Percentiles rank a stretch among this genome's conserved stretches.
These are phyloP conservation scores for Spialia ferax DNA, from an alignment of 2,888 invertebrate species.

Conservation along the genomic window DNA sequence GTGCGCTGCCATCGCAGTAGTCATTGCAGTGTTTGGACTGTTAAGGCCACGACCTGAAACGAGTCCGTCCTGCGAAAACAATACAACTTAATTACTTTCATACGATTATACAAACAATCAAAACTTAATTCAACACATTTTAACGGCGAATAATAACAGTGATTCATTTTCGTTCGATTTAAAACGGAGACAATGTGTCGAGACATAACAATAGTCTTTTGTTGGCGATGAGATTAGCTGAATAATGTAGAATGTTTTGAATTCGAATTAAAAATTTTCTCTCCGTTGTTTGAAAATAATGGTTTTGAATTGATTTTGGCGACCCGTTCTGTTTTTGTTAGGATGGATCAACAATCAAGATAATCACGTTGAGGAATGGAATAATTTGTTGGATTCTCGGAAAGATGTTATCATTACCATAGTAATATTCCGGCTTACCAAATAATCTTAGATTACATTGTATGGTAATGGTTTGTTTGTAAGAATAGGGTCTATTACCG, in stretches of 20 bases:
- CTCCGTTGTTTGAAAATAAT: constrained; percentile 76
- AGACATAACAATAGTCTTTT: constrained; percentile 82
- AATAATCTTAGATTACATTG: constrained; percentile 32
- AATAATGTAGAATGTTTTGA: constrained; percentile 84
- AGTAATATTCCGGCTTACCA: constrained; percentile 23
- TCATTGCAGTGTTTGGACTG: constrained; percentile 82
- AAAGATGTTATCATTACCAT: constrained; percentile 31
- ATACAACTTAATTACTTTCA: constrained; percentile 48
- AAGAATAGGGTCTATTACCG: constrained; percentile 57
- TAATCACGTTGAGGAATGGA: constrained; percentile 14
- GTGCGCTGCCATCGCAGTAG: constrained; percentile 86
- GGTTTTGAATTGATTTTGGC: constrained; percentile 47
- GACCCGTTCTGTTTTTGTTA: constrained; percentile 25
- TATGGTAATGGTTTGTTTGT: constrained; percentile 39
- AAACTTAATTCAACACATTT: constrained; percentile 81
- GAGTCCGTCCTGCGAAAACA: constrained; percentile 70
- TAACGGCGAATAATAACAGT: constrained; percentile 81
- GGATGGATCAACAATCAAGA: constrained; percentile 20
- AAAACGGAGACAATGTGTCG: constrained; percentile 81
- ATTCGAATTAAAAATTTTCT: constrained; percentile 73
- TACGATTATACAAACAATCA: constrained; percentile 75
- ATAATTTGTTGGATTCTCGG: constrained; percentile 29
- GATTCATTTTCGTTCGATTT: constrained; percentile 79
- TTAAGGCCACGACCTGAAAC: constrained; percentile 69
- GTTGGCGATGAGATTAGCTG: constrained; percentile 84